phyloP scores from a whole-genome alignment of 2,888 invertebrate genomes.

The Cosmia pyralina region DNA sequence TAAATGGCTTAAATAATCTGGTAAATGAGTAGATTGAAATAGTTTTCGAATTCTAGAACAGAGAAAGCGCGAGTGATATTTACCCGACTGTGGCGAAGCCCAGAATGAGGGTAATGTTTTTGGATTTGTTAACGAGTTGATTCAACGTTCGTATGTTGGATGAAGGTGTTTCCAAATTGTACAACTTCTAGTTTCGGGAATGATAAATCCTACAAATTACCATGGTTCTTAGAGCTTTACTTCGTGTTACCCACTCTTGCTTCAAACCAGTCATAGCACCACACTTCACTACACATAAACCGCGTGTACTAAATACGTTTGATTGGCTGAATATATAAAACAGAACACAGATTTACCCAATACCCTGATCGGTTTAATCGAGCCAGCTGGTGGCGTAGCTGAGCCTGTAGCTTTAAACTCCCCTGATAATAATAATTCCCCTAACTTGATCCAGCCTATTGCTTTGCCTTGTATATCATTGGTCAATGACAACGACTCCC shows the following conservation, averaged over 20 bases:
- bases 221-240: too few species aligned
- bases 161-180: background rate
- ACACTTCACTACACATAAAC: background rate
- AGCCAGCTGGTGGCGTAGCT: too few species aligned
- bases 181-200: background rate
- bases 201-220: too few species aligned
- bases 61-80: background rate
- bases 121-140: background rate
- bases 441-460: too few species aligned
- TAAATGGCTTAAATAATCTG: slow-evolving; percentile 13
- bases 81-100: background rate
- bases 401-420: too few species aligned
- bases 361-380: too few species aligned
- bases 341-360: slow-evolving; percentile 38
- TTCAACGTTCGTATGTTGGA: background rate
- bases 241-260: background rate
- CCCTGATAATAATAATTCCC: too few species aligned
- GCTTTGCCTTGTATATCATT: too few species aligned
- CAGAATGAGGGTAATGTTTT: background rate
- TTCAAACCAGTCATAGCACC: background rate
- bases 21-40: slow-evolving; percentile 6
- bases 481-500: too few species aligned
- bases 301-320: slow-evolving; percentile 21
- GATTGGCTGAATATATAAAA: slow-evolving; percentile 35
- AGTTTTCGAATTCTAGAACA: background rate